Conservation (phyloP, 2,797 vertebrate genomes). For the Thamnophis elegans region DNA sequence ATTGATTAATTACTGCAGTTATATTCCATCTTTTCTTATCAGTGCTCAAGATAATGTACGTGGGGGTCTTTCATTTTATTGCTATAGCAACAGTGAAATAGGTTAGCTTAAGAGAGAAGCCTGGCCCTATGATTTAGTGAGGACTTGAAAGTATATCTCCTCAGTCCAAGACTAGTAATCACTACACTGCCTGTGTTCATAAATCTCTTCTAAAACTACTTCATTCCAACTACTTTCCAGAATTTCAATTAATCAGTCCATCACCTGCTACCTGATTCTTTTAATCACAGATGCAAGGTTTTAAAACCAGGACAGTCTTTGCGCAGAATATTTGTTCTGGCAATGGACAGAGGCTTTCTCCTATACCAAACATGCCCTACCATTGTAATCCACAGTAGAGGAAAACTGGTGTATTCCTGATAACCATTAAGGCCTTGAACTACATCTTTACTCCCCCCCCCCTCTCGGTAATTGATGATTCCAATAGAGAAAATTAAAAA, state of each 20-base stretch:
- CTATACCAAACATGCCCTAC: not conserved
- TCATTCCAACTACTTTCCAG: not conserved
- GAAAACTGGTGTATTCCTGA: not conserved
- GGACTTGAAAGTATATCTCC: not conserved
- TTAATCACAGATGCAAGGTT: not conserved
- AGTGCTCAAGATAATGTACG: not conserved
- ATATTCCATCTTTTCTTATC: not conserved
- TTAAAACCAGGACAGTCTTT: not conserved
- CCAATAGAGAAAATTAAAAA: not conserved
- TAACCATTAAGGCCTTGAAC: not conserved
- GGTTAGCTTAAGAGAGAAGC: not conserved
- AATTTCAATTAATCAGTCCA: not conserved
- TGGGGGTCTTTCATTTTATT: not conserved
- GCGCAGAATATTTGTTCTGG: not conserved
- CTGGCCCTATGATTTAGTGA: not conserved
- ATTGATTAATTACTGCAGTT: not conserved
- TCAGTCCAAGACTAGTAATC: not conserved
- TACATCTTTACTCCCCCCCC: not conserved
- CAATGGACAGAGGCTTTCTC: not conserved
- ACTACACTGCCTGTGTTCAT: not conserved
- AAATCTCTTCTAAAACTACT: not conserved
- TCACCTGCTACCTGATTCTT: not conserved
- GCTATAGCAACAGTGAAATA: not conserved
- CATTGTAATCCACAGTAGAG: not conserved
- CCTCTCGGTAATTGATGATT: not conserved